Evolutionary conservation across 2,113 vertebrate genomes (phyloP), one percentile per base, ranked within the genome.

Genomic region (Pseudolaguvia tuberculata): DNA sequence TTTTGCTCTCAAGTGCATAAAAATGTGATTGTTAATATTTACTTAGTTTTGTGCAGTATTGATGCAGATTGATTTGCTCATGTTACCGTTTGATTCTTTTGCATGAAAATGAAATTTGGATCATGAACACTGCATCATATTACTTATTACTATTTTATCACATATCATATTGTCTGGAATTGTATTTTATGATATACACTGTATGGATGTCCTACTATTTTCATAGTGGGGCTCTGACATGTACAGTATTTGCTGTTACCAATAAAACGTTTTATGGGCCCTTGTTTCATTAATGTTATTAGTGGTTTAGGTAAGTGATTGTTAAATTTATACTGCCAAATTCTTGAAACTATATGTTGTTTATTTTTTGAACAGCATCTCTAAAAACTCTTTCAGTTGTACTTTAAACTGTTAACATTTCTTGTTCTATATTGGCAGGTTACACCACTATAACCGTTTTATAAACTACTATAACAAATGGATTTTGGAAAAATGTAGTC

Each of bases 181-280:
- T 57, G 4, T 61, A 5, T 27, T 69, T 23, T 14, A 74, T 67
- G 59, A n/a, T 61, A 25, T 55, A 27, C 55, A 68, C 51, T 62
- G 51, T 20, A 56, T 55, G 8, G 17, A 25, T 21, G n/a, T 11
- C 35, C 66, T 59, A 58, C 47, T 25, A 45, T 68, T 68, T 67
- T 45, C n/a, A 23, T 9, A 11, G 48, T 78, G 69, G 81, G 81
- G 73, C 83, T 75, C 79, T 84, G 61, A 84, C 25, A 62, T 74
- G 58, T 78, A 78, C 31, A 79, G 67, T 75, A 80, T 17, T 59
- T 68, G 56, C 39, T 27, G 68, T n/a, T 80, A 39, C 61, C 52
- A 85, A 77, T 84, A 85, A 87, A 87, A 79, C 15, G 13, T 17
- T 61, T 21, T 78, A 59, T 48, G 17, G 23, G 14, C 25, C 14